Conservation (phyloP, 2,113 vertebrate species). For the Tragelaphus scriptus region DNA sequence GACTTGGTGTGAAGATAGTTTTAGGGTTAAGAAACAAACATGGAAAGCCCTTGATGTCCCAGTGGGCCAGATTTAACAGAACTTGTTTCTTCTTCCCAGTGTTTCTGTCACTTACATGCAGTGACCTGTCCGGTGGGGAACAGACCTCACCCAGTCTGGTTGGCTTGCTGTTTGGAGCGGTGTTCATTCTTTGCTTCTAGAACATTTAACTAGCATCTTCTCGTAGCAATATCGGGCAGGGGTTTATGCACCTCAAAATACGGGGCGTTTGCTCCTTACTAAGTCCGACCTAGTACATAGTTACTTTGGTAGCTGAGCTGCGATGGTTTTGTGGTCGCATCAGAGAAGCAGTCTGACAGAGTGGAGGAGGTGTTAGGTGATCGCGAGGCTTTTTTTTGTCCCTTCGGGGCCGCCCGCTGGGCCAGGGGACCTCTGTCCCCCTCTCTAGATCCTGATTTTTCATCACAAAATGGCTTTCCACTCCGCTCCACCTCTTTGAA, state of each 20-base stretch:
- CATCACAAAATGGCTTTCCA: background rate
- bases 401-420: background rate
- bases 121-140: background rate
- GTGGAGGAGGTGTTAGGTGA: background rate
- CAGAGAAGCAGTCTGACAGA: fast-evolving
- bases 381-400: background rate
- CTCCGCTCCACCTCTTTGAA: background rate
- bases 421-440: background rate
- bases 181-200: background rate
- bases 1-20: background rate
- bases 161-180: background rate
- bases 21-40: background rate
- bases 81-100: background rate
- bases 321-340: fast-evolving
- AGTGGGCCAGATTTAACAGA: background rate
- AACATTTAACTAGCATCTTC: fast-evolving
- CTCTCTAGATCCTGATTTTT: background rate
- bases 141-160: fast-evolving
- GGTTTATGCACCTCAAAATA: fast-evolving
- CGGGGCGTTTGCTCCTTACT: fast-evolving
- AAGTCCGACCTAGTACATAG: fast-evolving
- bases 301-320: background rate
- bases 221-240: fast-evolving
- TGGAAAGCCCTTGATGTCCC: background rate
- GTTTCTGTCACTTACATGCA: fast-evolving